Evolutionary conservation across 2,888 invertebrate species (phyloP), one percentile per base, ranked within the genome.

Genomic region (Mesochorus sp.): DNA sequence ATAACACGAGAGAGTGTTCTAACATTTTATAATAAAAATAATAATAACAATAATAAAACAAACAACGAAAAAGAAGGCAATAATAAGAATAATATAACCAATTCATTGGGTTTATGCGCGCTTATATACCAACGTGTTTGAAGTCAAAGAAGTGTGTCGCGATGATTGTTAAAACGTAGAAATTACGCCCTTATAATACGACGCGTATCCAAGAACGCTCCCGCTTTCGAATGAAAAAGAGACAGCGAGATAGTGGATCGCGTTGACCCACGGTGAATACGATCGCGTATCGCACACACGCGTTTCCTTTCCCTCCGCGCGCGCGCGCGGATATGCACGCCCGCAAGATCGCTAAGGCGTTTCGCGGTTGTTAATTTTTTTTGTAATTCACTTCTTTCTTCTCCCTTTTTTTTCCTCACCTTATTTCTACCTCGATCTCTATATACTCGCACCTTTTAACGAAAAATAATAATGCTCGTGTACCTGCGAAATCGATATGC

Each of bases 401-500:
- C 17, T 14, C 59, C 64, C 47, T 28, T 44, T 42, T 67, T 57
- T 10, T 57, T 61, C 53, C 42, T 26, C 37, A 62, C 31, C 19
- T 57, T 49, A 28, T 44, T 37, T 42, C 28, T 49, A 31, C 21
- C 17, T 61, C 42, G 42, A 17, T 47, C 53, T 62, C 39, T 75
- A 26, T 21, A 44, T 19, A 26, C 57, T 66, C 49, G 42, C 17
- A 42, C 19, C 57, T 72, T 47, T 67, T 62, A 74, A 71, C 44
- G 62, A 61, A 8, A 47, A 47, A 61, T 61, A 76, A 66, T 66
- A 72, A 77, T 68, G 77, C 55, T 61, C 72, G 28, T 62, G 76
- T 72, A 72, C 37, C 61, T 44, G 72, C 72, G 67, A 62, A 62
- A 73, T 55, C 77, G 72, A 77, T 77, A 77, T 77, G 57, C 72